phyloP scores from a whole-genome alignment of 2,888 invertebrate genomes.

The Antheraea assamensis region DNA sequence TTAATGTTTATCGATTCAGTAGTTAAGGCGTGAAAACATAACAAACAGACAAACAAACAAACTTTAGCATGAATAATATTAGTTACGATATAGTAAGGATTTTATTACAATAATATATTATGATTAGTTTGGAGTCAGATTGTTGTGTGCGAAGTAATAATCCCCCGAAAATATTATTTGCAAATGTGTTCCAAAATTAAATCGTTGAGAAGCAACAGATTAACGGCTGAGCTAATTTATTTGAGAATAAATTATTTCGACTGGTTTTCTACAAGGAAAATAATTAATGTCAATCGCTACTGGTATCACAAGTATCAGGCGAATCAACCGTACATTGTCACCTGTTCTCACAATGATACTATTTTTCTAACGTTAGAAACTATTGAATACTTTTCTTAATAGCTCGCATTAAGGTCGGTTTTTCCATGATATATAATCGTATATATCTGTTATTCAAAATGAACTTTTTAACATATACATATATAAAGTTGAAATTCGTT shows the following conservation, averaged over 20 bases:
- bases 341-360: constrained; percentile 69
- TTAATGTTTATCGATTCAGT: too few relatives aligned
- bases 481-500: constrained; percentile 39
- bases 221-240: not conserved
- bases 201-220: not conserved
- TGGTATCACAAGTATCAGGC: constrained; percentile 61
- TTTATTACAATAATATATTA: not conserved
- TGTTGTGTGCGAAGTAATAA: not conserved
- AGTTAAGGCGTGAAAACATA: too few relatives aligned
- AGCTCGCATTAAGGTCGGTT: constrained; percentile 31
- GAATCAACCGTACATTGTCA: constrained; percentile 67
- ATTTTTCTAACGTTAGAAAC: constrained; percentile 49
- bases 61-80: too few relatives aligned
- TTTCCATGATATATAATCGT: constrained; percentile 29
- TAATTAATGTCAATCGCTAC: constrained; percentile 53
- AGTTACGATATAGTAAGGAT: too few relatives aligned
- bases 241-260: not conserved
- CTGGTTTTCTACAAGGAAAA: constrained; percentile 39
- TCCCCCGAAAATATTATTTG: not conserved
- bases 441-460: constrained; percentile 28
- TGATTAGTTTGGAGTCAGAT: not conserved
- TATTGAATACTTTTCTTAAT: not conserved
- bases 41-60: too few relatives aligned
- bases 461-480: constrained; percentile 31
- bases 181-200: not conserved